Conservation (phyloP, 1,140 invertebrate genomes). For the Teleopsis dalmanni region DNA sequence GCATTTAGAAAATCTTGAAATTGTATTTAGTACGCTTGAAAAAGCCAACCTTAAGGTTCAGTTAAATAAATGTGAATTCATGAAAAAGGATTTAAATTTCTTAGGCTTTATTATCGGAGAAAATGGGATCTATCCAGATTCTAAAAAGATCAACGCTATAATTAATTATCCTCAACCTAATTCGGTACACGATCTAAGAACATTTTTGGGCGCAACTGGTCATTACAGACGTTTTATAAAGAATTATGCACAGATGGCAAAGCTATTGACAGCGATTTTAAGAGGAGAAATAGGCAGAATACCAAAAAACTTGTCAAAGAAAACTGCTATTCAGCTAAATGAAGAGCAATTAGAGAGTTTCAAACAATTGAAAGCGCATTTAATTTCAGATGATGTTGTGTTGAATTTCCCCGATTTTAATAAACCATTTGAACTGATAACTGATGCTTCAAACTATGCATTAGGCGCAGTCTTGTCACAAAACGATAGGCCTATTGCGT, state of each 20-base stretch:
- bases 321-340: conserved; percentile 3
- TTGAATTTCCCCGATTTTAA: conserved; percentile 31
- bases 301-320: conserved; percentile 6
- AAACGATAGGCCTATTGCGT: conserved; percentile 7
- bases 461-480: conserved; percentile 35
- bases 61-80: conserved; percentile 19
- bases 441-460: conserved; percentile 29
- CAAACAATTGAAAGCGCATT: conserved; percentile 17
- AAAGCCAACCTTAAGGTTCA: conserved; percentile 17
- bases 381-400: conserved; percentile 16
- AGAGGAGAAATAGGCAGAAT: conserved; percentile 16
- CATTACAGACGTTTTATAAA: conserved; percentile 24
- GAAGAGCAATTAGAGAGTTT: conserved; percentile 28
- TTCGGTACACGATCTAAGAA: conserved; percentile 17
- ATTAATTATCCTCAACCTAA: conserved; percentile 12
- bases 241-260: conserved; percentile 21
- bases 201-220: conserved; percentile 18
- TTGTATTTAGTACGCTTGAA: conserved; percentile 29
- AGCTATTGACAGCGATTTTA: conserved; percentile 18
- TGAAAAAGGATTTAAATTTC: conserved; percentile 15
- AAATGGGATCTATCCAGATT: conserved; percentile 24
- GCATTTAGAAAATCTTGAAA: conserved; percentile 26
- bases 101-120: conserved; percentile 21
- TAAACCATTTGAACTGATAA: conserved; percentile 31
- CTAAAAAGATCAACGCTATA: conserved; percentile 24